Evolutionary conservation across 2,888 invertebrate species (phyloP).

Genomic region (Microplitis deprimator): DNA sequence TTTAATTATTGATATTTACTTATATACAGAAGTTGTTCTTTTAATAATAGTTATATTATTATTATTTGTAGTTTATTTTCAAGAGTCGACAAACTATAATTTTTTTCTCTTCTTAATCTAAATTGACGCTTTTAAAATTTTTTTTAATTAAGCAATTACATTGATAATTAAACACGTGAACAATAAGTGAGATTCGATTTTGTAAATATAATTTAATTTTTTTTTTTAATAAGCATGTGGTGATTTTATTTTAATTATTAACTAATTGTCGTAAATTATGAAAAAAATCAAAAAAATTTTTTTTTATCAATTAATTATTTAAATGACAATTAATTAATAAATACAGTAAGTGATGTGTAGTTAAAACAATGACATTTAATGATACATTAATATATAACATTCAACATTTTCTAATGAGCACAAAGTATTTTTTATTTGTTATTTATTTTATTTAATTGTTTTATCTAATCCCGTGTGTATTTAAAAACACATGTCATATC

Average conservation of each 20-base stretch:
- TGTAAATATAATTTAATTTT: not conserved
- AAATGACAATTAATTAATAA: no score
- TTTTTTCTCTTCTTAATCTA: not conserved
- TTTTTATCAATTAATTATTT: no score
- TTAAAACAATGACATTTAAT: constrained; percentile 2
- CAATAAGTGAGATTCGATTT: not conserved
- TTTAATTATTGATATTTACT: no score
- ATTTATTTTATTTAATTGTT: not conserved
- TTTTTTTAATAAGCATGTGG: not conserved
- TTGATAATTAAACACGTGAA: constrained; percentile 1
- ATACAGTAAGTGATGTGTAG: not conserved
- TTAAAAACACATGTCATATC: not conserved
- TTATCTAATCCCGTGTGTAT: constrained; percentile 4
- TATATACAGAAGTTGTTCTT: no score
- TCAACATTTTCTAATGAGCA: not conserved
- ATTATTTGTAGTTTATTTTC: not conserved
- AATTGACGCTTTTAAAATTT: not conserved
- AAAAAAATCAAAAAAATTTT: no score
- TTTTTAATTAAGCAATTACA: not conserved
- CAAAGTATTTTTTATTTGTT: not conserved
- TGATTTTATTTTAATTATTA: not conserved
- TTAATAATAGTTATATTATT: not conserved
- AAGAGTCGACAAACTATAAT: not conserved
- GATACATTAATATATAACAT: not conserved
- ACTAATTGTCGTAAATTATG: not conserved